Evolutionary conservation across 2,113 vertebrate genomes (phyloP).

Genomic region (Paradisaea rubra): DNA sequence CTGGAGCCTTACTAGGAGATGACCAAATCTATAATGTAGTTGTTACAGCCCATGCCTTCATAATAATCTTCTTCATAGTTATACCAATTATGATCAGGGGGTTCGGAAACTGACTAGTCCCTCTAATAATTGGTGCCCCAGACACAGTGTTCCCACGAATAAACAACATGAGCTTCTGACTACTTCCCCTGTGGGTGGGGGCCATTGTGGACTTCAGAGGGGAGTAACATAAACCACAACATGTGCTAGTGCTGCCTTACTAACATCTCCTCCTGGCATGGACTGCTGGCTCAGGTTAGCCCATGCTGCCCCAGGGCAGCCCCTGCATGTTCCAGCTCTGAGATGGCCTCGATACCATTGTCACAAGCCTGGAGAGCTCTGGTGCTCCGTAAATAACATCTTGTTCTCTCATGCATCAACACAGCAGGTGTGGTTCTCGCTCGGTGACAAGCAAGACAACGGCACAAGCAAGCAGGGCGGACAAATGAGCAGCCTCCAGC

Average conservation of each 20-base stretch:
- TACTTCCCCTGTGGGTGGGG: neutral
- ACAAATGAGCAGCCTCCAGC: neutral
- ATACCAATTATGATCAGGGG: too few species aligned
- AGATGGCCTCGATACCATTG: neutral
- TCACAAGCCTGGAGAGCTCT: neutral
- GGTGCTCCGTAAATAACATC: neutral
- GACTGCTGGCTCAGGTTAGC: neutral
- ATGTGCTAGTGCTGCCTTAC: neutral
- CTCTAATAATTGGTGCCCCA: too few species aligned
- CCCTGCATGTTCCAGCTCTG: fast-evolving
- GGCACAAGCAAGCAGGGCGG: neutral
- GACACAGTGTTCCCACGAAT: too few species aligned
- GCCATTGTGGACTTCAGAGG: neutral
- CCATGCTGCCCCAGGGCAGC: neutral
- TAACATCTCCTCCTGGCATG: fast-evolving
- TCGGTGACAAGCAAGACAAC: neutral
- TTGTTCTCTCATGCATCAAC: neutral
- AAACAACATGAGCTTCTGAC: too few species aligned
- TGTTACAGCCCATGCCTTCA: too few species aligned
- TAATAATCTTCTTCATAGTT: too few species aligned
- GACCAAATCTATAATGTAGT: too few species aligned
- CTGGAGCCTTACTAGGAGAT: too few species aligned
- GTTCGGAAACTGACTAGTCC: too few species aligned
- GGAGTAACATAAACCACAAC: neutral
- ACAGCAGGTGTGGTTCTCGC: neutral